Percentiles rank a stretch among this genome's conserved stretches.
phyloP scores from a whole-genome alignment of 2,888 invertebrate species.

The Acanthococcus lagerstroemiae region DNA sequence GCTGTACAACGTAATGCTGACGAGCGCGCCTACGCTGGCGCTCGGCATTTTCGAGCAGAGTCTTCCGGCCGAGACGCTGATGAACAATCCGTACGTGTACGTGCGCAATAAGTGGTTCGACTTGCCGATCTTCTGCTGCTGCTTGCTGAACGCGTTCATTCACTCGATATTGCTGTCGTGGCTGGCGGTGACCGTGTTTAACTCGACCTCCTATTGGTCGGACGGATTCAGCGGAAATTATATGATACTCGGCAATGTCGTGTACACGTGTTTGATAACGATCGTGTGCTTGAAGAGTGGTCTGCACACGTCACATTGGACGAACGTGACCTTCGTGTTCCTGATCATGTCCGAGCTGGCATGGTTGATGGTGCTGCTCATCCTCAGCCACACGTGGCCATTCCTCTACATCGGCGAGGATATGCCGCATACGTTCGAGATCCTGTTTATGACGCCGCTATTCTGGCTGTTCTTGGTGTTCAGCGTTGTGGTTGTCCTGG shows the following conservation, averaged over 20 bases:
- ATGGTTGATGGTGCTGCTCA: constrained; percentile 1
- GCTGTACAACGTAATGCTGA: constrained; percentile 17
- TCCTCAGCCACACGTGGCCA: constrained; percentile 19
- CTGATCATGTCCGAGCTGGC: neutral
- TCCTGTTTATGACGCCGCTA: neutral
- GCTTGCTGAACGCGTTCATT: neutral
- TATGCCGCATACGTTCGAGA: constrained; percentile 4
- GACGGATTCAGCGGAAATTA: constrained; percentile 2
- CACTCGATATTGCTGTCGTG: constrained; percentile 1
- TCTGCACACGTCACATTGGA: constrained; percentile 13
- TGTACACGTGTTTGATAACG: constrained; percentile 7
- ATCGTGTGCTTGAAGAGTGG: constrained; percentile 9
- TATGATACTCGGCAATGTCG: constrained; percentile 1
- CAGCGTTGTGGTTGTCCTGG: neutral
- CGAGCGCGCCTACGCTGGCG: constrained; percentile 14
- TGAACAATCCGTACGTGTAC: constrained; percentile 1
- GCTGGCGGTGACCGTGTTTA: neutral
- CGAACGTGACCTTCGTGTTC: neutral
- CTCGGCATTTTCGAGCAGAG: constrained; percentile 21
- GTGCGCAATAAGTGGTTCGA: constrained; percentile 11
- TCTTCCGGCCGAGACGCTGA: neutral
- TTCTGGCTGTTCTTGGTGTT: constrained; percentile 4
- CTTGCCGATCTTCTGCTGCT: neutral
- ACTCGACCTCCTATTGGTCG: constrained; percentile 2
- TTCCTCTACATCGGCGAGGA: constrained; percentile 4